Base-by-base conservation (phyloP, 2,797 vertebrate species). In the Rhynchotus rufescens region DNA sequence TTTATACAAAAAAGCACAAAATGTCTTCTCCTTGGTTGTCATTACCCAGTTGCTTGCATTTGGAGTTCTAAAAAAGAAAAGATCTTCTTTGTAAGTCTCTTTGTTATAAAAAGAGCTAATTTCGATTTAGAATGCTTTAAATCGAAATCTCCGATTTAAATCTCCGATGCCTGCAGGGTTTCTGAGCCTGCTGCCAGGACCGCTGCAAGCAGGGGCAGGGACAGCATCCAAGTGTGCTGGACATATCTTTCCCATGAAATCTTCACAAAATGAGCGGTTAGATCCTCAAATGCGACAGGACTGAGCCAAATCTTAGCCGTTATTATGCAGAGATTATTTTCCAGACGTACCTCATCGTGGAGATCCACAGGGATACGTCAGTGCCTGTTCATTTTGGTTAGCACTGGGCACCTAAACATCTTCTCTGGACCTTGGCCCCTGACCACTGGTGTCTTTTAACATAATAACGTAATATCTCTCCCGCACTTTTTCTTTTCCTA, bases 1-100 rank as follows among this genome's bases (percentile, higher is more conserved):
- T 80, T 71, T 17, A 10, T n/a, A 47, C 11, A 10, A 56, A 78
- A 61, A 88, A 52, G 11, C 10, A 47, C 16, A 80, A 74, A 85
- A 76, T 42, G 2, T 52, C 23, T 80, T 38, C 22, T 44, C 20
- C 16, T 23, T 49, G 14, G 6, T 73, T 90, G 89, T 87, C 66
- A 80, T 66, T 68, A 51, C 36, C 12, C 0, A 10, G 30, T 15
- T 72, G 28, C n/a, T 66, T 52, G 40, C 16, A 34, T 72, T 49
- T 80, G 74, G 59, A 45, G n/a, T 44, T 86, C 76, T 85, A 9
- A 80, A 92, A 80, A 26, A 2, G 6, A 8, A 80, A 91, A 83
- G 23, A 2, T 8, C 49, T 26, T 80, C 17, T 60, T 82, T 17
- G 49, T 36, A 52, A 76, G 10, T 49, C 62, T 80, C 66, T 26